Conservation (phyloP, 2,888 invertebrate genomes). For the Andricus quercusramuli region DNA sequence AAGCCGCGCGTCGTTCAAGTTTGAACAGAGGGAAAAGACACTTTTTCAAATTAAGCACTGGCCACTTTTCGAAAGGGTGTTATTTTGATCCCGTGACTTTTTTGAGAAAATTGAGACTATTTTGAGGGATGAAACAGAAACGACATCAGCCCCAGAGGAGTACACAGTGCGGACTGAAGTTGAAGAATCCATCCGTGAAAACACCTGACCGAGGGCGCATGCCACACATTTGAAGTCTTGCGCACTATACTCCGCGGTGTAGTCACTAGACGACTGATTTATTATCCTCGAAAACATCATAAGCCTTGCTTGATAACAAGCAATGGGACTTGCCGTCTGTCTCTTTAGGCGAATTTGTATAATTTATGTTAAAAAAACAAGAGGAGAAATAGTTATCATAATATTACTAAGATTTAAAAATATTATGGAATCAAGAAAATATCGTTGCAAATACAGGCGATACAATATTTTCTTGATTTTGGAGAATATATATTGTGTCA, state of each 20-base stretch:
- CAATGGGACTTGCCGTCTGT: background rate
- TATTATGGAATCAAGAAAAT: no score
- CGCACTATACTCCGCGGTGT: slow-evolving; percentile 51
- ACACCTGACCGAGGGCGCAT: slow-evolving; percentile 62
- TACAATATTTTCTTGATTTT: no score
- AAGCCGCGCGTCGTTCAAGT: slow-evolving; percentile 12
- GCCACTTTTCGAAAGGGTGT: background rate
- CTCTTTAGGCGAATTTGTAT: background rate
- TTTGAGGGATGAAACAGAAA: slow-evolving; percentile 24
- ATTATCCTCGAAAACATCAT: slow-evolving; percentile 46
- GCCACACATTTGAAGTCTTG: slow-evolving; percentile 59
- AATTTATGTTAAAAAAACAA: no score
- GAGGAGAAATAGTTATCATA: no score
- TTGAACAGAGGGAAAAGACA: background rate
- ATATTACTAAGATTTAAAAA: no score
- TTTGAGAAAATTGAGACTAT: background rate
- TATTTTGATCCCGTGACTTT: background rate
- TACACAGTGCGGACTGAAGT: slow-evolving; percentile 59
- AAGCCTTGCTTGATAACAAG: slow-evolving; percentile 22
- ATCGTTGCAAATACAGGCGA: no score
- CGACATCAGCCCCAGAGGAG: slow-evolving; percentile 48
- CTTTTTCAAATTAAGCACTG: slow-evolving; percentile 1
- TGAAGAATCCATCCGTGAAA: slow-evolving; percentile 51
- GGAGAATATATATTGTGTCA: no score
- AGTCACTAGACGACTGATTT: slow-evolving; percentile 50